Conservation (phyloP, 2,888 invertebrate species). For the Cotesia congregata region DNA sequence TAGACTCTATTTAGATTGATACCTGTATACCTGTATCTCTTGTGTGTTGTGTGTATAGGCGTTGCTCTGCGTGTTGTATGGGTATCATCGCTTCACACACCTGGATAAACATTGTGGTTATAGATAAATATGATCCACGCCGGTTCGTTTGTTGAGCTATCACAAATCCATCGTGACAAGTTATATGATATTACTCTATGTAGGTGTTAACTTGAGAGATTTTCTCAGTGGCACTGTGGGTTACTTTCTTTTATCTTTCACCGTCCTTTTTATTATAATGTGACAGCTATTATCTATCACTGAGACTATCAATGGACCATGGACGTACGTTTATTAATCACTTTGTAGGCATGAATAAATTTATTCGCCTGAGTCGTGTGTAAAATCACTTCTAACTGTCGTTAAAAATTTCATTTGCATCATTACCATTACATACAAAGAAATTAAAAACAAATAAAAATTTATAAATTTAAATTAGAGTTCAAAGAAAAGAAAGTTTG, state of each 20-base stretch:
- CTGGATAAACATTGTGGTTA: constrained; percentile 39
- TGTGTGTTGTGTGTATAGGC: constrained; percentile 16
- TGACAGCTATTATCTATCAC: background rate
- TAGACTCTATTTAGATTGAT: background rate
- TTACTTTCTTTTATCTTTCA: constrained; percentile 4
- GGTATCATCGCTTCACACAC: constrained; percentile 39
- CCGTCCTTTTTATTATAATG: background rate
- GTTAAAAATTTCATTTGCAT: too few species aligned
- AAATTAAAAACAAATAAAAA: background rate
- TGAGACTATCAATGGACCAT: background rate
- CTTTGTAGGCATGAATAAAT: background rate
- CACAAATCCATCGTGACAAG: constrained; percentile 31
- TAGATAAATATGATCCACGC: constrained; percentile 33
- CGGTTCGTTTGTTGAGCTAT: constrained; percentile 33
- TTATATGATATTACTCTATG: constrained; percentile 5
- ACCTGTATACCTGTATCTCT: background rate
- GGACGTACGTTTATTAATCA: background rate
- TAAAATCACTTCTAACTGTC: too few species aligned
- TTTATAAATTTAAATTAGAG: background rate
- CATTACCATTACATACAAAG: too few species aligned
- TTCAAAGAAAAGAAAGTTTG: background rate
- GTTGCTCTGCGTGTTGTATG: constrained; percentile 17
- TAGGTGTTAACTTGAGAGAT: background rate
- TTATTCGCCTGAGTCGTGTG: background rate
- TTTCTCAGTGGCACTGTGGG: background rate